Base-by-base conservation (phyloP, 2,888 invertebrate species). In the Ariolimax columbianus region DNA sequence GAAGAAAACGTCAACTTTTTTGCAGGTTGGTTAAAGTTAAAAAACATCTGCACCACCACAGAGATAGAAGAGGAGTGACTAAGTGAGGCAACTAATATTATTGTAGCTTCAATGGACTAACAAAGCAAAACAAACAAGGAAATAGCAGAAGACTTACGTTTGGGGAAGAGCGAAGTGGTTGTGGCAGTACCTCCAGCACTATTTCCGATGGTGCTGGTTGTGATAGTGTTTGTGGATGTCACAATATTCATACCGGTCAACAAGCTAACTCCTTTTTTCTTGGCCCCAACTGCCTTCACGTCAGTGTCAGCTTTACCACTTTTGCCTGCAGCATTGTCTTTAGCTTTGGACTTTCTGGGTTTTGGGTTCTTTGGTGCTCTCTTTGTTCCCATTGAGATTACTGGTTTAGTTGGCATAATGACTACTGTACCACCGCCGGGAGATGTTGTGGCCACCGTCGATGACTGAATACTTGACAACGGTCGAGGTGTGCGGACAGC, bases 401-500 rank as follows among this genome's bases (percentile, higher is more conserved):
- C 85, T 26, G 85, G 85, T 33, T 85, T 85, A 14, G 85, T 85
- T 30, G 85, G 85, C 85, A 85, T 85, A 63, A 85, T 85, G 72
- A 85, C 85, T 19, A 85, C 78, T 19, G 85, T 85, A n/a, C 85
- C 81, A 14, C 85, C 85, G 3, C 84, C 84, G 14, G 84, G 84
- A 51, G 85, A 85, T 26, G 80, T 75, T 26, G 81, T 77, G 23
- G 85, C 85, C 43, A 81, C 73, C n/a, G 85, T 85, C 1, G 81
- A 81, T 36, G 80, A 80, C 70, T 80, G 75, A 30, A 77, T 55
- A 66, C 51, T 77, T 19, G 77, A 82, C 43, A 77, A 51, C 0
- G 85, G 82, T n/a, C 85, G 68, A 23, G 85, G 82, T 40, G 85
- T 85, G 68, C 85, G 82, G 9, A 85, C 85, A 33, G 82, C 85